Percentiles rank a stretch among this genome's conserved stretches.
phyloP scores from a whole-genome alignment of 2,888 invertebrate genomes.

The Lymantria dispar region DNA sequence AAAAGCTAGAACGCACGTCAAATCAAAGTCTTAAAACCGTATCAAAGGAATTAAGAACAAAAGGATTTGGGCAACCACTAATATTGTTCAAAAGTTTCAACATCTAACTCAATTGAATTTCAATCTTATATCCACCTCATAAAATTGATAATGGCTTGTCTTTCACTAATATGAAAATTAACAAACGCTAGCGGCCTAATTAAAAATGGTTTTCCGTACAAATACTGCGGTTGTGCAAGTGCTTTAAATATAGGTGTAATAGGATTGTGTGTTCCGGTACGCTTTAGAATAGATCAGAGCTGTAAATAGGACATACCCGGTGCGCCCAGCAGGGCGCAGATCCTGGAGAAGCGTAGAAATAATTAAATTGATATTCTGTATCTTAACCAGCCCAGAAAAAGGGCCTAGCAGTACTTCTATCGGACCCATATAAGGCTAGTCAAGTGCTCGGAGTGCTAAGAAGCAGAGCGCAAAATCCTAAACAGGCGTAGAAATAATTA shows the following conservation, averaged over 20 bases:
- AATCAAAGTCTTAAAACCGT: constrained; percentile 29
- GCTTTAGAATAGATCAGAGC: no score
- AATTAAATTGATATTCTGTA: no score
- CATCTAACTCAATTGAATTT: neutral
- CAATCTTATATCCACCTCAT: accelerated
- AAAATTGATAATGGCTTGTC: constrained; percentile 1
- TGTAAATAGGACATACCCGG: no score
- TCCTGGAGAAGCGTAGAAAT: no score
- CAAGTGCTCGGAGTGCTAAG: no score
- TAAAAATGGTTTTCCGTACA: constrained; percentile 24
- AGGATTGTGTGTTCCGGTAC: constrained; percentile 9
- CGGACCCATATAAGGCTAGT: no score
- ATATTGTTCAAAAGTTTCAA: neutral
- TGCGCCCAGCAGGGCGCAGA: no score
- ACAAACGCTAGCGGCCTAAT: constrained; percentile 37
- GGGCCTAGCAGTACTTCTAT: no score
- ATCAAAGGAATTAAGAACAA: constrained; percentile 50
- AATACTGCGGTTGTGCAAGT: constrained; percentile 15
- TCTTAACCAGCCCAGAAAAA: no score
- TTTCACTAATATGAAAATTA: constrained; percentile 15
- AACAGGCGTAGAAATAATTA: no score
- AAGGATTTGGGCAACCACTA: constrained; percentile 28
- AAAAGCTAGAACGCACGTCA: constrained; percentile 28
- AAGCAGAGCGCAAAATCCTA: no score
- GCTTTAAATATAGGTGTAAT: constrained; percentile 11